Conservation (phyloP, 2,113 vertebrate species). For the Thomomys bottae region DNA sequence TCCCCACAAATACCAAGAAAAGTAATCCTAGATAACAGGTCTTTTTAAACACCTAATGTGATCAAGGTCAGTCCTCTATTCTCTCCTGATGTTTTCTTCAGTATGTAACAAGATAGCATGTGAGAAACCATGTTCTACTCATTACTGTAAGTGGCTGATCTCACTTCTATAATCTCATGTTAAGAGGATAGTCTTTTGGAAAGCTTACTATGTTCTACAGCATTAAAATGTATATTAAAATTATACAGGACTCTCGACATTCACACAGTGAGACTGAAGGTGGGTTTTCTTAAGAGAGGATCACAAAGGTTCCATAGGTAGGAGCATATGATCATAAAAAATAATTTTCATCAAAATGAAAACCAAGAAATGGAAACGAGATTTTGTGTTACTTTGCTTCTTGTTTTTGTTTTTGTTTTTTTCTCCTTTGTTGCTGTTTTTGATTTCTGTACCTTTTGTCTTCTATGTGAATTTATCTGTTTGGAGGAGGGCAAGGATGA, state of each 20-base stretch:
- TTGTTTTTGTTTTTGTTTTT: too few relatives aligned
- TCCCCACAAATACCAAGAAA: neutral
- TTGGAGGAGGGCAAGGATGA: too few relatives aligned
- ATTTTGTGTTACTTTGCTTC: too few relatives aligned
- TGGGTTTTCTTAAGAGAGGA: too few relatives aligned
- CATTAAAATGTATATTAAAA: neutral
- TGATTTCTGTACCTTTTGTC: too few relatives aligned
- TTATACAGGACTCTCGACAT: neutral
- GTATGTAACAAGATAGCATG: neutral
- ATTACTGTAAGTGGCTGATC: neutral
- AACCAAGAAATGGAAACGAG: too few relatives aligned
- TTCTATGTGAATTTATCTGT: too few relatives aligned
- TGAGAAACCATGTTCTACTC: neutral
- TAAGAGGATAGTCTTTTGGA: neutral
- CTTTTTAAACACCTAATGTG: neutral
- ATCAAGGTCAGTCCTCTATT: neutral
- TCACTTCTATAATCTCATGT: neutral
- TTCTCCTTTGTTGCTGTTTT: too few relatives aligned
- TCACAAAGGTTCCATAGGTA: too few relatives aligned
- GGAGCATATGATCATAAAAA: too few relatives aligned
- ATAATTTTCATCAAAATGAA: too few relatives aligned
- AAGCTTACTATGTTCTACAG: neutral
- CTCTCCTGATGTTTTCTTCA: neutral
- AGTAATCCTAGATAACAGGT: neutral
- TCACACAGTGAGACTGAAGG: too few relatives aligned